Evolutionary conservation across 2,113 vertebrate genomes (phyloP), one percentile per base, ranked within the genome.

Genomic region (Taurulus bubalis): DNA sequence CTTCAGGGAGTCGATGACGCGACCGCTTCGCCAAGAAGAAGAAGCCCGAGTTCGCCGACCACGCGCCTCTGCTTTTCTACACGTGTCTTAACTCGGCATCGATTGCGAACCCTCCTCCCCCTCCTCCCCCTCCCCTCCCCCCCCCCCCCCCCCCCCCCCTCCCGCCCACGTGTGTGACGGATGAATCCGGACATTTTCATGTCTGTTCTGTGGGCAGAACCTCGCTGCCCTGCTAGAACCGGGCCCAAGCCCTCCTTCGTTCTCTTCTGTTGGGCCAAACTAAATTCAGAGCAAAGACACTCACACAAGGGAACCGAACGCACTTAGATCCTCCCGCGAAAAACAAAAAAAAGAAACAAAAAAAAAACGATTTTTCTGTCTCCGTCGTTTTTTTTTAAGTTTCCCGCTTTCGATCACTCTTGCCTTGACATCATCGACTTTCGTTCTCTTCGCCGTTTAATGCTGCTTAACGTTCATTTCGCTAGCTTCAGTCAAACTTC

Each of bases 211-310:
- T 92, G 93, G 92, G 90, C 93, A 85, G 91, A 95, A 88, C 85
- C 91, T 82, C 88, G 87, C 88, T 88, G 92, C 92, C 92, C 94
- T 82, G 92, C 91, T 79, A 88, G 93, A 91, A 92, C 90, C 84
- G 93, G 93, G 92, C 92, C 92, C 85, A 94, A 94, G 87, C 93
- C 93, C 63, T 88, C 90, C 45, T 94, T 94, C 36, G 92, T 94
- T 58, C 91, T 94, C 66, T 95, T 94, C 86, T 93, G 93, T 77
- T 94, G 94, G 94, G 91, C 90, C 79, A 90, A 94, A 82, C 89
- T 95, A 5, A 94, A 92, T 47, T 93, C 94, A 11, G 94, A 95
- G 91, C 94, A 94, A 24, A 95, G 94, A 94, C 93, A 93, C 91
- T 92, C 86, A 3, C 86, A 77, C 63, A 80, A 91, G 84, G 90